These are phyloP conservation scores for Isurus oxyrinchus DNA, from an alignment of 2,113 vertebrate genomes.

Conservation along the genomic window DNA sequence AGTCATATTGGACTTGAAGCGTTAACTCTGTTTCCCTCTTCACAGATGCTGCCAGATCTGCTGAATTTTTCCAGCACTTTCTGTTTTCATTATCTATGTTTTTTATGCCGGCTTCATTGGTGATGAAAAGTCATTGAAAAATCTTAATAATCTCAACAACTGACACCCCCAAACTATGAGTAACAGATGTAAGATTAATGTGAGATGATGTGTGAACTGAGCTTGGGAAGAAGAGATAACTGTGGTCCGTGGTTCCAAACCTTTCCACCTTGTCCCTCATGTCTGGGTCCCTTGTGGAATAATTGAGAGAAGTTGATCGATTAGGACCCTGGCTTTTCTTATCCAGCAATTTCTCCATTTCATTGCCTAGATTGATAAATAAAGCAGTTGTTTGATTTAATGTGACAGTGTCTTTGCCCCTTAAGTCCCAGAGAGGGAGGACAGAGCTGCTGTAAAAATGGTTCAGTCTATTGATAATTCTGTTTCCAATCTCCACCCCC, in stretches of 20 bases:
- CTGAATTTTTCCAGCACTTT: no score
- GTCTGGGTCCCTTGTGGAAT: not conserved
- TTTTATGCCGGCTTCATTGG: not conserved
- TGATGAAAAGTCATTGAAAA: not conserved
- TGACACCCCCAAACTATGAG: not conserved
- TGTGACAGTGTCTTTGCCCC: conserved; percentile 16
- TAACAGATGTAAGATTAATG: not conserved
- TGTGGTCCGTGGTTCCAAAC: not conserved
- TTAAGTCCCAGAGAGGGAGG: not conserved
- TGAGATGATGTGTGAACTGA: no score
- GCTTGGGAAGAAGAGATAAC: not conserved
- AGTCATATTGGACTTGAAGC: no score
- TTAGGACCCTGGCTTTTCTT: not conserved
- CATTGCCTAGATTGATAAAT: not conserved
- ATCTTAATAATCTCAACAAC: not conserved
- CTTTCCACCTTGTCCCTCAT: not conserved
- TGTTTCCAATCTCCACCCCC: not conserved
- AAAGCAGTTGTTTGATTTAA: conserved; percentile 15
- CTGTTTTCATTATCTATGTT: no score
- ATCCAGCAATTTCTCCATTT: not conserved
- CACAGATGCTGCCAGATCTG: no score
- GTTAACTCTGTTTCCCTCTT: no score
- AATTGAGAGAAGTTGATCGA: not conserved
- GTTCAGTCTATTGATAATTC: not conserved
- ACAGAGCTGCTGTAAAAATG: not conserved